phyloP scores from a whole-genome alignment of 2,888 invertebrate species.

The Tiliacea citrago region DNA sequence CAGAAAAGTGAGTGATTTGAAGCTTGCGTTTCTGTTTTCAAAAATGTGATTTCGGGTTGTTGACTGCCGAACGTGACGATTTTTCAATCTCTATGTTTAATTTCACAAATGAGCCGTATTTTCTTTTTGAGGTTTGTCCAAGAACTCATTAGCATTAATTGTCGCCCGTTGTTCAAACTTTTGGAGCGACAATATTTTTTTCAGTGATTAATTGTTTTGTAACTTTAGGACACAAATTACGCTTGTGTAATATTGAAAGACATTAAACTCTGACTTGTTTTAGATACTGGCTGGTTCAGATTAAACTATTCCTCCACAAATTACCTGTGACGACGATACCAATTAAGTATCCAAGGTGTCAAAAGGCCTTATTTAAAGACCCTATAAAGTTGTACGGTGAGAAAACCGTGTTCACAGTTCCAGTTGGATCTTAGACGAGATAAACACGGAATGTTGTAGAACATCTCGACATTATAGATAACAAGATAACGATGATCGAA shows the following conservation, averaged over 20 bases:
- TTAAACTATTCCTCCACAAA: not conserved
- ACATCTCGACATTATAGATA: slow-evolving; percentile 8
- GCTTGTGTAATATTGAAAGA: not conserved
- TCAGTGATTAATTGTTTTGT: slow-evolving; percentile 30
- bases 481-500: slow-evolving; percentile 40
- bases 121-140: slow-evolving; percentile 25
- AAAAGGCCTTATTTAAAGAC: slow-evolving; percentile 22
- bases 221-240: not conserved
- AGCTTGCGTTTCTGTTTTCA: not conserved
- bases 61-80: slow-evolving; percentile 4
- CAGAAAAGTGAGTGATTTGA: not conserved
- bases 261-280: not conserved
- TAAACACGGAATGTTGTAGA: slow-evolving; percentile 41
- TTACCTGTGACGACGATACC: not conserved
- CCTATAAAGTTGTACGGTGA: slow-evolving; percentile 31
- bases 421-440: slow-evolving; percentile 9
- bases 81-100: slow-evolving; percentile 10
- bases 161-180: slow-evolving; percentile 35
- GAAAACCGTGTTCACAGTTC: slow-evolving; percentile 24
- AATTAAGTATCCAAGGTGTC: slow-evolving; percentile 30
- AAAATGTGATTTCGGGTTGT: slow-evolving; percentile 4
- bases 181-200: slow-evolving; percentile 14
- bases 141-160: slow-evolving; percentile 45
- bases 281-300: too few species aligned
- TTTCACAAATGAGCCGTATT: slow-evolving; percentile 26